Conservation (phyloP, 2,113 vertebrate species). For the Mohoua ochrocephala region DNA sequence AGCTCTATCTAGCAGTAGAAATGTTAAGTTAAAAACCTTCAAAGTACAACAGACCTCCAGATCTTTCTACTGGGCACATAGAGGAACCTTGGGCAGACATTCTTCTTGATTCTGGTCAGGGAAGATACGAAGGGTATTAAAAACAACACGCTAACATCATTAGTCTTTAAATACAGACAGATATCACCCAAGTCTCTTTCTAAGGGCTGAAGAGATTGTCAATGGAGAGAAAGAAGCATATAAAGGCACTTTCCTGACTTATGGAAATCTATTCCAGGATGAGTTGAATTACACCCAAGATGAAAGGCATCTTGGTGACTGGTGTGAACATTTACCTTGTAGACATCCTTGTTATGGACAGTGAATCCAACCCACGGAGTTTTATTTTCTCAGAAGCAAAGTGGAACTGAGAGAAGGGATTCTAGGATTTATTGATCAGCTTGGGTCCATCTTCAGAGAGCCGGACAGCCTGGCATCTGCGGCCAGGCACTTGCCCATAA, state of each 20-base stretch:
- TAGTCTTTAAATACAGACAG: not conserved
- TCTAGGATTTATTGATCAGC: not conserved
- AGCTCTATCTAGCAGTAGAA: not conserved
- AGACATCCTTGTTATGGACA: not conserved
- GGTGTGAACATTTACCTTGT: not conserved
- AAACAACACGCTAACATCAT: not conserved
- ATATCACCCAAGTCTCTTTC: not conserved
- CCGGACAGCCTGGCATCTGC: not conserved
- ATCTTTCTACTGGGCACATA: not conserved
- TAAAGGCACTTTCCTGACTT: not conserved
- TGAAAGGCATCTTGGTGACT: not conserved
- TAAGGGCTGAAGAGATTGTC: not conserved
- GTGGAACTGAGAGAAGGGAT: not conserved
- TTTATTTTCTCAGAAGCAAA: not conserved
- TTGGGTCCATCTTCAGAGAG: not conserved
- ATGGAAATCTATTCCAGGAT: not conserved
- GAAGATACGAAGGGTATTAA: not conserved
- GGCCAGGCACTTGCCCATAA: not conserved
- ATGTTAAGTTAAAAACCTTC: not conserved
- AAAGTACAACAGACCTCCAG: not conserved
- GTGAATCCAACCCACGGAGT: accelerated
- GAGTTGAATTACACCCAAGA: not conserved
- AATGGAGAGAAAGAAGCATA: not conserved
- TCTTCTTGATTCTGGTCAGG: not conserved
- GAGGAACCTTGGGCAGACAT: not conserved